Conservation (phyloP, 2,797 vertebrate genomes). For the Chelon auratus region DNA sequence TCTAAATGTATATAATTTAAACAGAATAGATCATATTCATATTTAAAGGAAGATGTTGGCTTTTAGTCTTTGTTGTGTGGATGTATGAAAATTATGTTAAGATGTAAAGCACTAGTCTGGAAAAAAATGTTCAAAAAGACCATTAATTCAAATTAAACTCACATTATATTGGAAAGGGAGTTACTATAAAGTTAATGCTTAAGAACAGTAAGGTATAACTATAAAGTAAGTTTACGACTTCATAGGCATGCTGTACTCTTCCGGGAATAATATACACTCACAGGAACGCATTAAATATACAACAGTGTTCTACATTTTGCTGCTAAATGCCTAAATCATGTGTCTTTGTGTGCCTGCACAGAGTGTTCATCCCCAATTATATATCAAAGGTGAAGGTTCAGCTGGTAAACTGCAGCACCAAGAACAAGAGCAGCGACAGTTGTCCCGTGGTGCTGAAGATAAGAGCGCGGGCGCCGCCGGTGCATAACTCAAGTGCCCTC, state of each 20-base stretch:
- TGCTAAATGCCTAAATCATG: neutral
- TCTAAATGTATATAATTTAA: conserved; percentile 10
- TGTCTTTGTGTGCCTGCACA: conserved; percentile 67
- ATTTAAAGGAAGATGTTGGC: neutral
- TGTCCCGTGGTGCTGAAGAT: conserved; percentile 94
- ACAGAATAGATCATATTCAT: neutral
- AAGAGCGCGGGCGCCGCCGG: conserved; percentile 92
- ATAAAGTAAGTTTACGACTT: neutral
- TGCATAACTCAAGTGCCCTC: conserved; percentile 94
- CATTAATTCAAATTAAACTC: neutral
- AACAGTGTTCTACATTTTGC: neutral
- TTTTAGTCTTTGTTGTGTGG: neutral
- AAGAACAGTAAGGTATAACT: neutral
- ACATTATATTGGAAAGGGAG: neutral
- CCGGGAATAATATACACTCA: neutral
- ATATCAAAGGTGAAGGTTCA: conserved; percentile 92
- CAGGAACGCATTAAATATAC: too few species aligned
- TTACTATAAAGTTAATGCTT: neutral
- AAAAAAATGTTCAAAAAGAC: neutral
- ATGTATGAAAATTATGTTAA: neutral
- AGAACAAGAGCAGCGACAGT: conserved; percentile 83
- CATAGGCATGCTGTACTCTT: neutral
- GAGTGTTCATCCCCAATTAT: conserved; percentile 97
- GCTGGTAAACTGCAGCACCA: conserved; percentile 89
- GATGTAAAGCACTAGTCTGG: neutral